Evolutionary conservation across 2,113 vertebrate species (phyloP).

Genomic region (Calidris pugnax): DNA sequence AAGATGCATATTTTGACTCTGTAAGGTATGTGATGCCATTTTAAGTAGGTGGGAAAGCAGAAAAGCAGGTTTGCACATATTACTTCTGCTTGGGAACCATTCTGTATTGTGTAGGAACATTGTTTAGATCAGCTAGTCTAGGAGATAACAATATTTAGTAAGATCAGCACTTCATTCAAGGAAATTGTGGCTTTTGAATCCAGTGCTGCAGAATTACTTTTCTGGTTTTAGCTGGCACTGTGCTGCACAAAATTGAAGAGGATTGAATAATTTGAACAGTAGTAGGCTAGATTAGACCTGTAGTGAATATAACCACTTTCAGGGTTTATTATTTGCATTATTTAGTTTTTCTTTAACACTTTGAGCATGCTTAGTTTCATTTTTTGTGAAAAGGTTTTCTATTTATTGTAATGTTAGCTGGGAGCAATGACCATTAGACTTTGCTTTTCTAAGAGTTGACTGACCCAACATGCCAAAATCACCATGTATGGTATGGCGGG

Average conservation of each 20-base stretch:
- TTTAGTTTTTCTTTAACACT: not conserved
- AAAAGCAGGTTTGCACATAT: slow-evolving; percentile 43
- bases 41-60: slow-evolving; percentile 54
- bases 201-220: not conserved
- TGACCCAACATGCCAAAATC: not conserved
- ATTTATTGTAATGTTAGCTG: not conserved
- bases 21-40: slow-evolving; percentile 22
- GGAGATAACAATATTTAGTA: not conserved
- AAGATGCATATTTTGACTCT: slow-evolving; percentile 27
- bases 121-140: not conserved
- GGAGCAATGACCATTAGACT: not conserved
- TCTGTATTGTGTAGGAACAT: not conserved
- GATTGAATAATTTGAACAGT: not conserved
- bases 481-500: not conserved
- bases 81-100: not conserved
- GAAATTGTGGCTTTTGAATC: not conserved
- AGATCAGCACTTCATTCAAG: not conserved
- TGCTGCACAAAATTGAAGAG: not conserved
- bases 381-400: not conserved
- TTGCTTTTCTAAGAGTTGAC: not conserved
- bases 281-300: not conserved
- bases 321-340: not conserved
- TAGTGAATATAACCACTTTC: not conserved
- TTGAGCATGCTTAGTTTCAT: not conserved
- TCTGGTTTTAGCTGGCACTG: not conserved